A percentile compares a stretch with the other conserved stretches of the same genome.
Evolutionary conservation across 2,797 vertebrate genomes (phyloP).

Genomic region (Acanthiza pusilla): DNA sequence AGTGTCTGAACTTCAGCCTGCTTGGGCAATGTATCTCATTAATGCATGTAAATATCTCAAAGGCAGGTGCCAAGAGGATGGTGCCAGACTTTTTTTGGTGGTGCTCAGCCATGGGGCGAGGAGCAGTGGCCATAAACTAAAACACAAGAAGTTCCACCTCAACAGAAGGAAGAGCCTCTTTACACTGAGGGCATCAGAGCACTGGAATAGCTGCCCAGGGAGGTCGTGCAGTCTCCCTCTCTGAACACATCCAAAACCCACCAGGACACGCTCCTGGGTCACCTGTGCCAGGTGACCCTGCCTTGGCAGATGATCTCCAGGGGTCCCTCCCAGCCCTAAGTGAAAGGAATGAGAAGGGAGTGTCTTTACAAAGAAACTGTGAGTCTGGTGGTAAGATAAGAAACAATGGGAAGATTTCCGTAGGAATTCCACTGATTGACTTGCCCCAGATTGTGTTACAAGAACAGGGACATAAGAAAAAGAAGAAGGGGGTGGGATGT

Average conservation of each 20-base stretch:
- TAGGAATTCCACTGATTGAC: no score
- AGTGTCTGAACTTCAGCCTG: not conserved
- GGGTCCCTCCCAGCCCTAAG: not conserved
- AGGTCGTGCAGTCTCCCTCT: not conserved
- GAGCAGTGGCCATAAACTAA: not conserved
- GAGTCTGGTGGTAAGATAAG: no score
- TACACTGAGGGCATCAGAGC: not conserved
- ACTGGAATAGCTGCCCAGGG: not conserved
- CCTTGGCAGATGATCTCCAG: no score
- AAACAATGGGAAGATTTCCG: no score
- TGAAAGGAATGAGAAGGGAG: no score
- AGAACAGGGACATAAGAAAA: no score
- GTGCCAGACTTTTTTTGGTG: not conserved
- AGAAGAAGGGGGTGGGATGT: no score
- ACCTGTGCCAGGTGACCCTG: no score
- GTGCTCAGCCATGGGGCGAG: fast-evolving
- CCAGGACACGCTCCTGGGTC: no score
- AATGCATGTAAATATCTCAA: no score
- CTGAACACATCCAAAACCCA: not conserved
- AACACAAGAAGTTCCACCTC: not conserved
- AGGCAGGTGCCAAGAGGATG: not conserved
- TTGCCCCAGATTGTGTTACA: no score
- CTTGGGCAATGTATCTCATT: not conserved
- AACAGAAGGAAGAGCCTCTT: not conserved
- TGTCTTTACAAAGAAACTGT: no score